Evolutionary conservation across 2,113 vertebrate species (phyloP).

Genomic region (Hydropotes inermis): DNA sequence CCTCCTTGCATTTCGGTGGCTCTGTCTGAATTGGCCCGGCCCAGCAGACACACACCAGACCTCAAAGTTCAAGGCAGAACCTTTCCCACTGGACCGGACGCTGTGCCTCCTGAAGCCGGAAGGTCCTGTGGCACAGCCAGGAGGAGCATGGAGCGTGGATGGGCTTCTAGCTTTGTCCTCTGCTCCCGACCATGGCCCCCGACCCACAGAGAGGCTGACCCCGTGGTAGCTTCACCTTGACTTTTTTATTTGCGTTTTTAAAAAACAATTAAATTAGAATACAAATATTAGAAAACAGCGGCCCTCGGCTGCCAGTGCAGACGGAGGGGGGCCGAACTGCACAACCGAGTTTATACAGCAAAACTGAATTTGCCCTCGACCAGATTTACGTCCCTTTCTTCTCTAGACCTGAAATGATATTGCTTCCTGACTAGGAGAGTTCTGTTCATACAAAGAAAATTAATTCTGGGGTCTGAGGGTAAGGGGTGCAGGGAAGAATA

Average conservation of each 20-base stretch:
- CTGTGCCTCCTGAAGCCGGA: conserved; percentile 48
- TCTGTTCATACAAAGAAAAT: background rate
- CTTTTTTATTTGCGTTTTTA: conserved; percentile 74
- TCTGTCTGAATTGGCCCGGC: background rate
- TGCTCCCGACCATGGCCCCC: background rate
- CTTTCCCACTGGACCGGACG: too few relatives aligned
- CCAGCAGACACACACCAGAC: background rate
- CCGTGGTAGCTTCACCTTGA: conserved; percentile 73
- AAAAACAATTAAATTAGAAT: conserved; percentile 87
- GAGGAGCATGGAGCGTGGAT: conserved; percentile 42
- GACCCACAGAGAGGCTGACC: conserved; percentile 60
- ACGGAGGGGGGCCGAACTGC: conserved; percentile 37
- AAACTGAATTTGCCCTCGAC: conserved; percentile 64
- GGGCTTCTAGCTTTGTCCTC: conserved; percentile 29
- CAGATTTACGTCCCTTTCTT: conserved; percentile 10
- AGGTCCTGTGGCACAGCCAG: conserved; percentile 65
- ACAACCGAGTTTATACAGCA: conserved; percentile 65
- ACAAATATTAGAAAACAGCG: conserved; percentile 80
- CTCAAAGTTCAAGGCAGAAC: accelerated
- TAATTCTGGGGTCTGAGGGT: background rate
- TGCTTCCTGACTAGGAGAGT: conserved; percentile 74
- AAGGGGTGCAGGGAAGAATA: background rate
- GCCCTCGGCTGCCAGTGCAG: conserved; percentile 67
- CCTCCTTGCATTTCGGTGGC: background rate
- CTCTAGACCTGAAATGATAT: conserved; percentile 78